Conservation (phyloP, 2,113 vertebrate genomes). For the Hirundichthys speculiger region DNA sequence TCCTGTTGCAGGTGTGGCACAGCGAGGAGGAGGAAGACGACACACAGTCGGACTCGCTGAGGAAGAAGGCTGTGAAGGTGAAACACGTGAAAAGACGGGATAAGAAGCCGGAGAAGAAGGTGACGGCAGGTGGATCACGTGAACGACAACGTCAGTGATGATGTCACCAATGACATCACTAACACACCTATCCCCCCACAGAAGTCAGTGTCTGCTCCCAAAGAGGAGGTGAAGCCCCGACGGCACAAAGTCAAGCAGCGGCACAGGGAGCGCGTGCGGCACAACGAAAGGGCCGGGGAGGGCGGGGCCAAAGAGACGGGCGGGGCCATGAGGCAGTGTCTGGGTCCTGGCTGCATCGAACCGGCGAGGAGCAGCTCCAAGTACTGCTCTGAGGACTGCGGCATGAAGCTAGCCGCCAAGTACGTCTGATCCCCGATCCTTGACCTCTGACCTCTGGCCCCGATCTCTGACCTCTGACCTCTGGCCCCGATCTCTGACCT, state of each 20-base stretch:
- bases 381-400: conserved; percentile 93
- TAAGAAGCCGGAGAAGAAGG: conserved; percentile 91
- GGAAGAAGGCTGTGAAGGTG: conserved; percentile 91
- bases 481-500: too few relatives aligned
- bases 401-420: conserved; percentile 94
- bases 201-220: conserved; percentile 62
- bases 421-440: conserved; percentile 70
- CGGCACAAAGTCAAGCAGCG: conserved; percentile 90
- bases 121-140: neutral
- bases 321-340: conserved; percentile 84
- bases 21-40: conserved; percentile 89
- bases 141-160: neutral
- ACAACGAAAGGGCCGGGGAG: conserved; percentile 80
- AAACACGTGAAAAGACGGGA: conserved; percentile 92
- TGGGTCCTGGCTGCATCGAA: conserved; percentile 89
- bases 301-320: conserved; percentile 77
- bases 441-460: too few relatives aligned
- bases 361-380: conserved; percentile 84
- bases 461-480: too few relatives aligned
- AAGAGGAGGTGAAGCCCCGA: conserved; percentile 83
- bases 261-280: conserved; percentile 86
- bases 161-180: conserved; percentile 32
- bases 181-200: conserved; percentile 9
- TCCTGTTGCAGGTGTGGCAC: conserved; percentile 84
- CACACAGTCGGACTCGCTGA: conserved; percentile 81